A percentile compares a stretch with the other conserved stretches of the same genome.
phyloP scores from a whole-genome alignment of 2,888 invertebrate genomes.

The Dorcus parallelipipedus region DNA sequence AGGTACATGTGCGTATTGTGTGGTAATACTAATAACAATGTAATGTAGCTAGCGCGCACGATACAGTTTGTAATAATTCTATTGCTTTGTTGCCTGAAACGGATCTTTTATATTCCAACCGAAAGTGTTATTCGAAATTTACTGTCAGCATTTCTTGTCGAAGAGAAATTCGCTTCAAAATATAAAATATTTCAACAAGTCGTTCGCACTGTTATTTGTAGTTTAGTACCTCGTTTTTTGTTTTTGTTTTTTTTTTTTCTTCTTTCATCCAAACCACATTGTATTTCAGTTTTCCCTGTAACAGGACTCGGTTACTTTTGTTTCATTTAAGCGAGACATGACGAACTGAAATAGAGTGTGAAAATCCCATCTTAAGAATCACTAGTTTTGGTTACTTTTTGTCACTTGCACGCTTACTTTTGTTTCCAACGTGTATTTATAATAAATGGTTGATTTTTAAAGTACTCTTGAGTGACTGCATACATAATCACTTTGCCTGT shows the following conservation, averaged over 20 bases:
- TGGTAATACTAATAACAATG: background rate
- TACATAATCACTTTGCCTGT: no score
- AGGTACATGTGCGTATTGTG: conserved; percentile 12
- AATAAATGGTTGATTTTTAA: no score
- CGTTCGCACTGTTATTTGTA: conserved; percentile 16
- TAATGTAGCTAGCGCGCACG: background rate
- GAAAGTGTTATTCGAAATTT: conserved; percentile 3
- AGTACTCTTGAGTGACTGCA: no score
- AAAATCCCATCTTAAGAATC: no score
- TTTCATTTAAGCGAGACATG: no score
- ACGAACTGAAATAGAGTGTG: no score
- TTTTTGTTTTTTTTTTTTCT: background rate
- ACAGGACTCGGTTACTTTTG: background rate
- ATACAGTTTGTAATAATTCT: background rate
- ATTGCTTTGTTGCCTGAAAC: background rate
- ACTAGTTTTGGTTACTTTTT: no score
- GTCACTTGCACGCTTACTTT: no score
- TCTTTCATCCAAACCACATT: background rate
- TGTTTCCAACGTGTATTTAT: no score
- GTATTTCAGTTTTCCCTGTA: background rate
- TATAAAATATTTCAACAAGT: conserved; percentile 20
- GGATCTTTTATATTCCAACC: background rate
- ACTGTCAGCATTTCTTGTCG: conserved; percentile 6
- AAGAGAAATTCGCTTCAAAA: conserved; percentile 15
- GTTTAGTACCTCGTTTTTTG: conserved; percentile 9